Percentiles rank a stretch among this genome's conserved stretches.
These are phyloP conservation scores for Eupithecia dodoneata DNA, from an alignment of 2,888 invertebrate genomes.

Conservation along the genomic window DNA sequence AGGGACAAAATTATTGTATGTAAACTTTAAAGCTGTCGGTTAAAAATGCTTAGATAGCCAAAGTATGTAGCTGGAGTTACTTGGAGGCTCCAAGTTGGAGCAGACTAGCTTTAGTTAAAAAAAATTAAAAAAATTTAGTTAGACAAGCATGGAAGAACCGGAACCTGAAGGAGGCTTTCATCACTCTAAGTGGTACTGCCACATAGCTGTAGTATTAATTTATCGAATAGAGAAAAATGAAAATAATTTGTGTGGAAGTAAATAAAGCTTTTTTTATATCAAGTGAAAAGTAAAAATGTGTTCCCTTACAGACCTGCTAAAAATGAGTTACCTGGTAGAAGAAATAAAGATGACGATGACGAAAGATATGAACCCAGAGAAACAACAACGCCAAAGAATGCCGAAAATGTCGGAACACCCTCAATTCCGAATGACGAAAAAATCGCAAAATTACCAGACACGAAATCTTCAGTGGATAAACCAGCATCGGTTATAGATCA, in stretches of 20 bases:
- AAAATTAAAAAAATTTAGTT: too few species aligned
- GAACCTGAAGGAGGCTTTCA: too few species aligned
- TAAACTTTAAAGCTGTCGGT: neutral
- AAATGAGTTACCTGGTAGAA: conserved; percentile 51
- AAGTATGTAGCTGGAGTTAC: too few species aligned
- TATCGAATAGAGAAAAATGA: too few species aligned
- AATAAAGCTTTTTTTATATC: neutral
- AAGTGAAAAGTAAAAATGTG: neutral
- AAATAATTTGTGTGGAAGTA: too few species aligned
- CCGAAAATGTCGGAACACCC: neutral
- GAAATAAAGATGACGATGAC: conserved; percentile 48
- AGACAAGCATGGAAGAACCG: too few species aligned
- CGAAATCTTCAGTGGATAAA: neutral
- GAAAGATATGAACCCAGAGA: conserved; percentile 19
- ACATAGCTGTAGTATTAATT: too few species aligned
- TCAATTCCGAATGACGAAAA: neutral
- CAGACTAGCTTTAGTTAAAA: too few species aligned
- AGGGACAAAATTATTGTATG: neutral
- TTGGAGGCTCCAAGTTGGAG: too few species aligned
- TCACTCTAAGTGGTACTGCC: too few species aligned
- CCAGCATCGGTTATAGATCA: neutral
- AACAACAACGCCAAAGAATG: neutral
- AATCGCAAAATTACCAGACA: neutral
- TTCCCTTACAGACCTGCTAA: conserved; percentile 58
- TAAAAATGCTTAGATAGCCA: neutral